Percentiles rank a stretch among this genome's conserved stretches.
Evolutionary conservation across 2,797 vertebrate species (phyloP).

Genomic region (Poecilia wingei): DNA sequence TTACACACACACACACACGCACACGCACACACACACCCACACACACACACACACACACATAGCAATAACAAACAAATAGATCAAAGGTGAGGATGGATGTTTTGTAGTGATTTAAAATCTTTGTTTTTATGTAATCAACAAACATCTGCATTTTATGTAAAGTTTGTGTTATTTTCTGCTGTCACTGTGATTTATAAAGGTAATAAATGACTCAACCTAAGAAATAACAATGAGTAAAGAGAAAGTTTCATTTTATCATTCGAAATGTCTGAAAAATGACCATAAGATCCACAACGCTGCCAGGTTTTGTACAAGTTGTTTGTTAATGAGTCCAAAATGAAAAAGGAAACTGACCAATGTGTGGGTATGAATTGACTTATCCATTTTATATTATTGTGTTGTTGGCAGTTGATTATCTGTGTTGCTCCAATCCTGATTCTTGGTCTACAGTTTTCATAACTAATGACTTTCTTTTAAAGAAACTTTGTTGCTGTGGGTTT

Average conservation of each 20-base stretch:
- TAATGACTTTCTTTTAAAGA: background rate
- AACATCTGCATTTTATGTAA: background rate
- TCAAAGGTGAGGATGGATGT: background rate
- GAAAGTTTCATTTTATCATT: background rate
- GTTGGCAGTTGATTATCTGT: background rate
- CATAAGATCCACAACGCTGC: background rate
- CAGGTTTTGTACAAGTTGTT: background rate
- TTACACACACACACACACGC: background rate
- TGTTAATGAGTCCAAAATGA: background rate
- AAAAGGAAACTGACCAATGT: background rate
- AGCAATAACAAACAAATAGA: background rate
- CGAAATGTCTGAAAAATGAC: background rate
- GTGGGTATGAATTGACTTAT: background rate
- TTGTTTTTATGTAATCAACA: background rate
- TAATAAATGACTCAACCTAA: background rate
- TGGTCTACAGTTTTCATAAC: background rate
- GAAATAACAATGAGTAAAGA: background rate
- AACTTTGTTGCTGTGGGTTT: background rate
- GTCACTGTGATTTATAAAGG: background rate
- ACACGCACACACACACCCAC: fast-evolving
- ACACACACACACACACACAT: no score
- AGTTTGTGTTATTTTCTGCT: background rate
- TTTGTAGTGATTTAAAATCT: background rate
- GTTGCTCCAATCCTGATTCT: background rate
- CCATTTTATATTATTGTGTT: background rate